These are phyloP conservation scores for Nephrotoma guestfalica DNA, from an alignment of 2,888 invertebrate genomes.

Conservation along the genomic window DNA sequence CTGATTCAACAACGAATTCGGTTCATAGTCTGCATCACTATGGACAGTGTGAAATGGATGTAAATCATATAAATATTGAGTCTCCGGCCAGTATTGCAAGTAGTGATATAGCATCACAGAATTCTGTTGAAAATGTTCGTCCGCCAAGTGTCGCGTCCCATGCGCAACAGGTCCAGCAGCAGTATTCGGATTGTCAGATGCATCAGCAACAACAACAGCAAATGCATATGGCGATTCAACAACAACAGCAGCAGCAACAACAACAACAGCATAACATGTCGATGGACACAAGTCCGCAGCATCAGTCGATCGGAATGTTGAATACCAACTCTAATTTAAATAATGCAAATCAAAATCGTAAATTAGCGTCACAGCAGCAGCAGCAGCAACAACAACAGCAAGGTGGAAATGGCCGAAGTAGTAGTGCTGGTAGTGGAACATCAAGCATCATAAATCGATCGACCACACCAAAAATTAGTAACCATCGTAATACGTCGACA, in stretches of 20 bases:
- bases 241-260: constrained; percentile 30
- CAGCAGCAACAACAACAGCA: constrained; percentile 9
- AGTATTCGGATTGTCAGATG: constrained; percentile 43
- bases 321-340: background rate
- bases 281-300: constrained; percentile 30
- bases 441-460: constrained; percentile 24
- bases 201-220: constrained; percentile 32
- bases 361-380: constrained; percentile 13
- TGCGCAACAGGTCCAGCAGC: constrained; percentile 36
- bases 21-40: constrained; percentile 68
- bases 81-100: constrained; percentile 80
- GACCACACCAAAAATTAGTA: constrained; percentile 27
- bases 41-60: constrained; percentile 68
- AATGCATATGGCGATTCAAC: constrained; percentile 38
- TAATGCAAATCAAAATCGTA: constrained; percentile 26
- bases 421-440: constrained; percentile 15
- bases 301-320: constrained; percentile 12
- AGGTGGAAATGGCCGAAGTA: background rate
- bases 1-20: constrained; percentile 69
- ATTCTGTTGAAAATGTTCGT: constrained; percentile 44
- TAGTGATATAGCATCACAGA: constrained; percentile 68
- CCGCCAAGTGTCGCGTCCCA: constrained; percentile 42
- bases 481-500: constrained; percentile 16
- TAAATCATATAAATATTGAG: constrained; percentile 69
- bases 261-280: constrained; percentile 32